Percentiles rank a stretch among this genome's conserved stretches.
Conservation (phyloP, 2,888 invertebrate genomes). For the Erpobdella octoculata region DNA sequence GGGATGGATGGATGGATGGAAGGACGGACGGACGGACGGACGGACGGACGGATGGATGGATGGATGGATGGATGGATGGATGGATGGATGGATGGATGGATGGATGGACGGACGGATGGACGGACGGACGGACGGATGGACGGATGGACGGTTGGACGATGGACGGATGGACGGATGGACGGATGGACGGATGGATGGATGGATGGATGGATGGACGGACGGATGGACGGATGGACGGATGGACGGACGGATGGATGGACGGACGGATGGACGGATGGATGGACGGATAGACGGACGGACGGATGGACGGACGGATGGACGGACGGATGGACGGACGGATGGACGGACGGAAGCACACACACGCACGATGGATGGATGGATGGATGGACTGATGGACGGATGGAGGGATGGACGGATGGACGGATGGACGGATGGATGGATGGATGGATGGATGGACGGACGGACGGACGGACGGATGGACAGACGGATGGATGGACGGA, state of each 20-base stretch:
- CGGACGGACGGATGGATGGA: slow-evolving; percentile 16
- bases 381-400: slow-evolving; percentile 10
- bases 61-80: slow-evolving; percentile 17
- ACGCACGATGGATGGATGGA: slow-evolving; percentile 13
- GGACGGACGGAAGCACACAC: slow-evolving; percentile 1
- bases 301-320: slow-evolving; percentile 12
- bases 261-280: slow-evolving; percentile 13
- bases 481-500: not conserved
- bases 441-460: slow-evolving; percentile 12
- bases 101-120: slow-evolving; percentile 13
- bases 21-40: slow-evolving; percentile 10
- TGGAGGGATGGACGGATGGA: slow-evolving; percentile 12
- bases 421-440: slow-evolving; percentile 15
- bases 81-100: slow-evolving; percentile 16
- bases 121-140: slow-evolving; percentile 12
- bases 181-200: slow-evolving; percentile 13
- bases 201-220: slow-evolving; percentile 12
- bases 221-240: slow-evolving; percentile 11
- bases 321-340: slow-evolving; percentile 11
- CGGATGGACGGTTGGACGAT: not conserved
- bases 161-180: not conserved
- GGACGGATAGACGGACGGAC: slow-evolving; percentile 5
- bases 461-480: slow-evolving; percentile 12
- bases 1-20: slow-evolving; percentile 16
- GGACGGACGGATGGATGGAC: slow-evolving; percentile 12